Conservation (phyloP, 1,140 invertebrate genomes). For the Adelges cooleyi region DNA sequence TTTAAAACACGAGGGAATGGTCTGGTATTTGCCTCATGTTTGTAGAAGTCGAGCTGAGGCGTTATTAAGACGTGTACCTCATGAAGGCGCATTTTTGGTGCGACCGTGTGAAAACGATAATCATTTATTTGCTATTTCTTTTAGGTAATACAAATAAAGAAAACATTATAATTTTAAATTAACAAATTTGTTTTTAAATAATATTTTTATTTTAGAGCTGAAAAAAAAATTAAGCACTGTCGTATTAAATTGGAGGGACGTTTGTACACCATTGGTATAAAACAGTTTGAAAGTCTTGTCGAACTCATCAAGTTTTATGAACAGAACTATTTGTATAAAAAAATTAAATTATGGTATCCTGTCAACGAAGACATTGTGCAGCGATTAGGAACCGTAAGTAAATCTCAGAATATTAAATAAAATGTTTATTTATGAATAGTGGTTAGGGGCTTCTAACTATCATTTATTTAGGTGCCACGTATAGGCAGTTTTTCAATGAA, state of each 20-base stretch:
- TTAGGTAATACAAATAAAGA: conserved; percentile 50
- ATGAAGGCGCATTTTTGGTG: conserved; percentile 86
- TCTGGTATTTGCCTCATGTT: conserved; percentile 82
- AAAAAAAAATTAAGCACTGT: conserved; percentile 91
- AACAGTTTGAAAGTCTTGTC: conserved; percentile 87
- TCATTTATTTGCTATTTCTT: conserved; percentile 85
- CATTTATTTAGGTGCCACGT: no score
- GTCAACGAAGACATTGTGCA: conserved; percentile 69
- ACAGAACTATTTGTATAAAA: conserved; percentile 76
- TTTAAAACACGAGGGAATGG: conserved; percentile 83
- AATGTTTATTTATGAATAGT: background rate
- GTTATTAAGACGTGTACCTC: conserved; percentile 63
- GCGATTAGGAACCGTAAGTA: conserved; percentile 35
- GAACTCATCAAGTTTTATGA: conserved; percentile 86
- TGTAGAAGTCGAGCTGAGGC: conserved; percentile 74
- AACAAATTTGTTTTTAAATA: conserved; percentile 10
- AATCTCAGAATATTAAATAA: background rate
- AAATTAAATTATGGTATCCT: conserved; percentile 73
- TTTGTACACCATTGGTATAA: conserved; percentile 76
- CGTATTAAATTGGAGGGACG: conserved; percentile 82
- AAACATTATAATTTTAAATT: background rate
- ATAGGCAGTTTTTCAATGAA: no score
- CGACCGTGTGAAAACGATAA: conserved; percentile 73
- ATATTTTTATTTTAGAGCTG: conserved; percentile 52
- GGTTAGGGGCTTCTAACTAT: no score